A percentile compares a stretch with the other conserved stretches of the same genome.
These are phyloP conservation scores for Sebastes vulpes DNA, from an alignment of 2,797 vertebrate species.

Conservation along the genomic window DNA sequence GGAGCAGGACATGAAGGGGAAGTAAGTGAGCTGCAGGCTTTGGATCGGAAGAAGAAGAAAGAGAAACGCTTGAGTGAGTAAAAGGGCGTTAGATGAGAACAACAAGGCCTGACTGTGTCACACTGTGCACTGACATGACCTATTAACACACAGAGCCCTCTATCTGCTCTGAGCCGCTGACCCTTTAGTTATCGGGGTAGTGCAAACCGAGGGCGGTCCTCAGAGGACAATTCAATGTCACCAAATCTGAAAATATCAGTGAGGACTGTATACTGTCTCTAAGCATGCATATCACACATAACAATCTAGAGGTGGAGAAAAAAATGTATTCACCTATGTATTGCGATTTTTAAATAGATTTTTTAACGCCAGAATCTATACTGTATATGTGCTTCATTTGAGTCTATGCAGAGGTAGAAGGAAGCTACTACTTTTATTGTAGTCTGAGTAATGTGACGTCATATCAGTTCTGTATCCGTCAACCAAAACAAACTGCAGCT, in stretches of 20 bases:
- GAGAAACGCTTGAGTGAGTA: constrained; percentile 1
- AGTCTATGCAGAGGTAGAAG: too few relatives aligned
- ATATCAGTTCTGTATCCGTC: too few relatives aligned
- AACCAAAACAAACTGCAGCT: too few relatives aligned
- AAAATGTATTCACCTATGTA: too few relatives aligned
- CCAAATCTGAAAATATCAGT: not conserved
- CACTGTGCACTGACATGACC: not conserved
- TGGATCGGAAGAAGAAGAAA: not conserved
- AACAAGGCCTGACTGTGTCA: not conserved
- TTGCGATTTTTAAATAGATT: too few relatives aligned
- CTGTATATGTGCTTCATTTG: too few relatives aligned
- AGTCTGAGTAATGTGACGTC: too few relatives aligned
- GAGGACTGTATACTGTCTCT: not conserved
- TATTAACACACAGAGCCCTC: not conserved
- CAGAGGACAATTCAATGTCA: constrained; percentile 27
- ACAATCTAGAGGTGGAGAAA: too few relatives aligned
- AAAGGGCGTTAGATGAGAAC: not conserved
- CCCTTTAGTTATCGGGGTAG: not conserved
- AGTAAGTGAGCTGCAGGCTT: not conserved
- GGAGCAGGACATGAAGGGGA: not conserved
- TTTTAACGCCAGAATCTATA: too few relatives aligned
- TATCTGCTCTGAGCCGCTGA: constrained; percentile 24
- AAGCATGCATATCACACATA: not conserved
- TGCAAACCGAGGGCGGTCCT: not conserved
- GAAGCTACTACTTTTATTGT: too few relatives aligned